phyloP scores from a whole-genome alignment of 1,140 invertebrate species.

The Cotesia glomerata region DNA sequence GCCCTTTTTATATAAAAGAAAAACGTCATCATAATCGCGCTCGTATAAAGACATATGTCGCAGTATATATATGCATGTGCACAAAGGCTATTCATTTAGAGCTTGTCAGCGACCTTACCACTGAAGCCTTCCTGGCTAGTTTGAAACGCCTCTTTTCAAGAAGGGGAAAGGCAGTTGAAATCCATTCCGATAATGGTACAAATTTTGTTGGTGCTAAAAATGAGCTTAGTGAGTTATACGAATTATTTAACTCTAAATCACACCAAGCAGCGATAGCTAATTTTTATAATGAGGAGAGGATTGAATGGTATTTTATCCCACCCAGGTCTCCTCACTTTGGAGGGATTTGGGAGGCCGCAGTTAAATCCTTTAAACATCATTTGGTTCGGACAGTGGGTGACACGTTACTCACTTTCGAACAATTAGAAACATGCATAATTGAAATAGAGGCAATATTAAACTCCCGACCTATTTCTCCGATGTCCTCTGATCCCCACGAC shows the following conservation, averaged over 20 bases:
- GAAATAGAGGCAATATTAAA: background rate
- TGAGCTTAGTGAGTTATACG: slow-evolving; percentile 35
- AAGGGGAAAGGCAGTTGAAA: slow-evolving; percentile 35
- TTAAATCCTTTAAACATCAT: background rate
- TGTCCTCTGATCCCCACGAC: background rate
- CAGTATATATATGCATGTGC: slow-evolving; percentile 39
- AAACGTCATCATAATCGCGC: slow-evolving; percentile 12
- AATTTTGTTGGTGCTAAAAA: slow-evolving; percentile 50
- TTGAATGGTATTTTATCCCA: background rate
- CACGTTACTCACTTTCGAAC: background rate
- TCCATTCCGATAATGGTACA: slow-evolving; percentile 52
- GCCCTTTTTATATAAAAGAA: slow-evolving; percentile 22
- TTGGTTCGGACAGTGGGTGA: background rate
- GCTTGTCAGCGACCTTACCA: slow-evolving; percentile 35
- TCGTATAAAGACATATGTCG: slow-evolving; percentile 35
- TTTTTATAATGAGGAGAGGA: background rate
- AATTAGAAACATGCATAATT: background rate
- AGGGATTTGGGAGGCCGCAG: background rate
- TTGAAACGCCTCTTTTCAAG: slow-evolving; percentile 46
- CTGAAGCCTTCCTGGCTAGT: slow-evolving; percentile 40
- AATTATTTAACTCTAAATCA: background rate
- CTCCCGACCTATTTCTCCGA: background rate
- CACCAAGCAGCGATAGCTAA: background rate
- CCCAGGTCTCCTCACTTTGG: background rate
- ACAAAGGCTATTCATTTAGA: slow-evolving; percentile 44